These are phyloP conservation scores for Notocelia uddmanniana DNA, from an alignment of 2,888 invertebrate genomes.

Conservation along the genomic window DNA sequence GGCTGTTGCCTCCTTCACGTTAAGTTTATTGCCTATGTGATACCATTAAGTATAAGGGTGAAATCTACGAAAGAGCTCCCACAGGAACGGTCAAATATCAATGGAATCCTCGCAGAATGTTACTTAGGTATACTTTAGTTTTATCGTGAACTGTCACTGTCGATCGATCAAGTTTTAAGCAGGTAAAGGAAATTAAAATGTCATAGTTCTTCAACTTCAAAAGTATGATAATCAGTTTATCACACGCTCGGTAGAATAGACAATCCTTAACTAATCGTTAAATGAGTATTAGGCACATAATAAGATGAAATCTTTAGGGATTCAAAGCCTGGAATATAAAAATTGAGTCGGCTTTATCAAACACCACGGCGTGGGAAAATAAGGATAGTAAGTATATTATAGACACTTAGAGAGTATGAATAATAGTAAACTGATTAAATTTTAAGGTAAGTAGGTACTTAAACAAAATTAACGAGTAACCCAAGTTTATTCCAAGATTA, in stretches of 20 bases:
- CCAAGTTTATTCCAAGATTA: neutral
- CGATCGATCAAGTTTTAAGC: neutral
- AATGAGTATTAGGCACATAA: neutral
- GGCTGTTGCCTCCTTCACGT: too few species aligned
- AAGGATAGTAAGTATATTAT: neutral
- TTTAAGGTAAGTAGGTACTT: neutral
- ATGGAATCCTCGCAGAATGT: neutral
- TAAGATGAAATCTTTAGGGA: conserved; percentile 1
- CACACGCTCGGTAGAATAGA: too few species aligned
- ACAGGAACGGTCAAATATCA: neutral
- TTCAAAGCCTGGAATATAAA: neutral
- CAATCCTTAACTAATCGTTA: neutral
- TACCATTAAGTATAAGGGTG: too few species aligned
- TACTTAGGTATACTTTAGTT: neutral
- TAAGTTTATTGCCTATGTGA: too few species aligned
- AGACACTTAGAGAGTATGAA: too few species aligned
- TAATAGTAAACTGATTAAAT: neutral
- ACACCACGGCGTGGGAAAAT: neutral
- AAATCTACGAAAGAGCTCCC: neutral
- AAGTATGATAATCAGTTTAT: too few species aligned
- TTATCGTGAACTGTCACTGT: neutral
- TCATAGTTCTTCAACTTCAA: neutral
- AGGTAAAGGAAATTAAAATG: neutral
- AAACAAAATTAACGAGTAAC: neutral
- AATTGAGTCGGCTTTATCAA: neutral